phyloP scores from a whole-genome alignment of 2,797 vertebrate genomes.

The Antrozous pallidus region DNA sequence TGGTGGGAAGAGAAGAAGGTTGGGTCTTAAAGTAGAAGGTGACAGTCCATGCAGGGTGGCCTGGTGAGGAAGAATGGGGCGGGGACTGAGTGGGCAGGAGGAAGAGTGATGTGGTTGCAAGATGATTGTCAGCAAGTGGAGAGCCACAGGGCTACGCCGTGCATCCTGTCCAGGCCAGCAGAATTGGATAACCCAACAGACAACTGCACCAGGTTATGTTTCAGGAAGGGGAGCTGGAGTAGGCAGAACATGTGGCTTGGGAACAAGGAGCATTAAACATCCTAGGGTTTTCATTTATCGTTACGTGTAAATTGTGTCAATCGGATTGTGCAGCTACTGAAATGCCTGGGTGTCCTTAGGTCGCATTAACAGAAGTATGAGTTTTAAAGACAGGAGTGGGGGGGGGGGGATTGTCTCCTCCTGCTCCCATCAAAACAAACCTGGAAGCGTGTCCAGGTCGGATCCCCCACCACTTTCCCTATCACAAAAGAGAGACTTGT shows the following conservation, averaged over 20 bases:
- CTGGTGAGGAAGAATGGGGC: neutral
- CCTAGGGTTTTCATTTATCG: neutral
- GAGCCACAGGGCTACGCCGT: neutral
- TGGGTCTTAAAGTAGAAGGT: neutral
- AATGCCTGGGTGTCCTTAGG: neutral
- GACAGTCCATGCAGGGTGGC: neutral
- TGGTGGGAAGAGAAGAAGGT: neutral
- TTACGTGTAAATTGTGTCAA: neutral
- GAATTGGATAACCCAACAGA: neutral
- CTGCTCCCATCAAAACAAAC: neutral
- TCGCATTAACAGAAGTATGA: neutral
- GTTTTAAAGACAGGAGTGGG: neutral
- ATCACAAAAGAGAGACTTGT: neutral
- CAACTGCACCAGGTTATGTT: accelerated
- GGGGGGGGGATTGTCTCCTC: neutral
- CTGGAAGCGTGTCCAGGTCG: neutral
- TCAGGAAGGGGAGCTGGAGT: neutral
- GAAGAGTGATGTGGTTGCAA: neutral
- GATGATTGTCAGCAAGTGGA: neutral
- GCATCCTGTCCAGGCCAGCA: neutral
- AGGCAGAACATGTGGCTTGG: neutral
- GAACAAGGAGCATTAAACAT: neutral
- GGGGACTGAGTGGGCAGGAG: neutral
- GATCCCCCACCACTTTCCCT: neutral
- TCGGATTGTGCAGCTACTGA: neutral